Base-by-base conservation (phyloP, 1,140 invertebrate species). In the Papilio xuthus region DNA sequence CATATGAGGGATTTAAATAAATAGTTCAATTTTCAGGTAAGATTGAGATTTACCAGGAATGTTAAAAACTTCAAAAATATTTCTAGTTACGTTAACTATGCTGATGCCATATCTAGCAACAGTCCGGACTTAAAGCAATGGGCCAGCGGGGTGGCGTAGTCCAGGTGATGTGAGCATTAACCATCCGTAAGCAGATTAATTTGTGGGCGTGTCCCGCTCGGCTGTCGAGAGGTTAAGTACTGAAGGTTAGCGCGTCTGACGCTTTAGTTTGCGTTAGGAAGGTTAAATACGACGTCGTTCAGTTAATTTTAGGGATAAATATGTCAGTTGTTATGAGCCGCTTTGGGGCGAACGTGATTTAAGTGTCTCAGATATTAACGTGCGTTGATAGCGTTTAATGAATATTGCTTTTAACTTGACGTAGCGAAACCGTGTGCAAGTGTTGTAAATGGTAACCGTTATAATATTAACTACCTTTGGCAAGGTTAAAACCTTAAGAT, bases 141-240 rank as follows among this genome's bases (percentile, higher is more conserved):
- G 78, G 75, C 70, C 44, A 70, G 37, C 70, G 37, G 60, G 47
- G 42, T 26, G 44, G 72, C 67, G 37, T 79, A 74, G 83, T 84
- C 77, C 86, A 87, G 85, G 84, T 85, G 87, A 85, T 81, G 83
- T 73, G 71, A 80, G 79, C 80, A 80, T 84, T 84, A 86, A 83
- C 80, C 80, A 83, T 80, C 73, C 79, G 82, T 84, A 85, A 85
- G 79, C 78, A 86, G 84, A 89, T 87, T 89, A 89, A 89, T 89
- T 82, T 85, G 87, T 85, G 84, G 85, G 87, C 84, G 83, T 80
- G 82, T 80, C 74, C 75, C 74, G 85, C 83, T 73, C 37, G 78
- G 79, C 18, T 67, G 50, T 73, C 44, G 71, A 75, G 47, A 75
- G 69, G 74, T 81, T 60, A 74, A 79, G 70, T 79, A 76, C 32